These are phyloP conservation scores for Peribatodes rhomboidaria DNA, from an alignment of 2,888 invertebrate genomes.

Conservation along the genomic window DNA sequence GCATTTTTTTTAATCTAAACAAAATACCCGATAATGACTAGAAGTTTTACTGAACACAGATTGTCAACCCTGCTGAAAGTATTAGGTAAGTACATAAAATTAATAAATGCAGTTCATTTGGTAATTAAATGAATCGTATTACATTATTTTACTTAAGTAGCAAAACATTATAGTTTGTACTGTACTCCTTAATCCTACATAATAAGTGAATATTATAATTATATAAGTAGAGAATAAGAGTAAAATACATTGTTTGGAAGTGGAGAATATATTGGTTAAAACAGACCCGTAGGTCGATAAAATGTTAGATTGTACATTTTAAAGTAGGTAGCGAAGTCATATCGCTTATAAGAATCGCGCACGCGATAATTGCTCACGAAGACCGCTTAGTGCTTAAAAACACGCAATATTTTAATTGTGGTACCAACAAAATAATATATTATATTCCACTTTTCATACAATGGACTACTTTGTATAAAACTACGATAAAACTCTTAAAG, in stretches of 20 bases:
- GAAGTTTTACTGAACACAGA: slow-evolving; percentile 67
- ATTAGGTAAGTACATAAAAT: slow-evolving; percentile 50
- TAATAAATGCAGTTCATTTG: slow-evolving; percentile 46
- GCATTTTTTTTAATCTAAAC: slow-evolving; percentile 14
- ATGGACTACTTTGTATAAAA: slow-evolving; percentile 45
- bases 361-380: slow-evolving; percentile 45
- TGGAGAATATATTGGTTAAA: slow-evolving; percentile 53
- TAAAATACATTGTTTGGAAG: slow-evolving; percentile 50
- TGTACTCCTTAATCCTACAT: slow-evolving; percentile 47
- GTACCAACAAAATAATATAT: slow-evolving; percentile 37
- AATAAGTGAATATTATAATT: slow-evolving; percentile 23
- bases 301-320: slow-evolving; percentile 45
- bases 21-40: slow-evolving; percentile 57
- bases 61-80: slow-evolving; percentile 67
- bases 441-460: slow-evolving; percentile 27
- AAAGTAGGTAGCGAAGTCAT: slow-evolving; percentile 42
- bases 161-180: slow-evolving; percentile 39
- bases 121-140: slow-evolving; percentile 30
- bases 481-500: slow-evolving; percentile 43
- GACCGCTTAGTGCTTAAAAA: slow-evolving; percentile 42
- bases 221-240: slow-evolving; percentile 47
- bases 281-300: slow-evolving; percentile 48
- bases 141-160: slow-evolving; percentile 13
- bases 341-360: slow-evolving; percentile 46
- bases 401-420: slow-evolving; percentile 47